Evolutionary conservation across 1,140 invertebrate species (phyloP).

Genomic region (Reticulitermes speratus): DNA sequence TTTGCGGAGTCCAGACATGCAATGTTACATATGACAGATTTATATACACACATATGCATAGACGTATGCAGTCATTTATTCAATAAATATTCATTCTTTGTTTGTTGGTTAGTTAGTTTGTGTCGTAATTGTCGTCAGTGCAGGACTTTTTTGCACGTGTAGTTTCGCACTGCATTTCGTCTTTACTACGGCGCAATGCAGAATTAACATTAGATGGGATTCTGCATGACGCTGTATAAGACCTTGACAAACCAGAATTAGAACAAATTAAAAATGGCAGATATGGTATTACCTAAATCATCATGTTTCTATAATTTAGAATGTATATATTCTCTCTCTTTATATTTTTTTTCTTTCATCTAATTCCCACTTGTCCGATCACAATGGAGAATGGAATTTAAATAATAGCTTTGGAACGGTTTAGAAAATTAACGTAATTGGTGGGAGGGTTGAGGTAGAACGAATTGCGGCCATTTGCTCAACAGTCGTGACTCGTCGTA

Average conservation of each 20-base stretch:
- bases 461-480: constrained; percentile 35
- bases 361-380: constrained; percentile 40
- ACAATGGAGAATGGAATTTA: constrained; percentile 40
- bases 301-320: constrained; percentile 29
- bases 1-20: no score
- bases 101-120: no score
- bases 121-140: no score
- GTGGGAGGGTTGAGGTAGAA: constrained; percentile 36
- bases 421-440: constrained; percentile 40
- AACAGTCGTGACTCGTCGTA: constrained; percentile 33
- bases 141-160: no score
- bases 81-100: no score
- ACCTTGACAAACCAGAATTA: constrained; percentile 22
- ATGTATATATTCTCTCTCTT: constrained; percentile 19
- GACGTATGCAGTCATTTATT: no score
- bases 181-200: not conserved
- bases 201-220: not conserved
- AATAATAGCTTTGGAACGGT: constrained; percentile 38
- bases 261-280: constrained; percentile 24
- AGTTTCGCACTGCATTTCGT: no score
- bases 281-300: constrained; percentile 24
- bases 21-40: no score
- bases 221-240: not conserved
- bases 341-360: constrained; percentile 34
- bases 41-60: no score